Evolutionary conservation across 2,888 invertebrate genomes (phyloP).

Genomic region (Limnephilus lunatus): DNA sequence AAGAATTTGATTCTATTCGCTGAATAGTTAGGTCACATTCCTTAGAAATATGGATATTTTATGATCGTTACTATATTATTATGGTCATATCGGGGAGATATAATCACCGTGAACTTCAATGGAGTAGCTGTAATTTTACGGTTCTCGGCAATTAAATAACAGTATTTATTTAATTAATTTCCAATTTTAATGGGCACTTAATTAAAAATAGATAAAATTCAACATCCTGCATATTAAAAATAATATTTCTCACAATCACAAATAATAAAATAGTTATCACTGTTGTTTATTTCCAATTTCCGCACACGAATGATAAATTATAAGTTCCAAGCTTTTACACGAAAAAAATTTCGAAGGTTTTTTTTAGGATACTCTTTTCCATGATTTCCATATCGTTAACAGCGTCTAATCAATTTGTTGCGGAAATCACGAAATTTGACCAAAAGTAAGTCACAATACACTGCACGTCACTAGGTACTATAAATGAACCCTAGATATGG

Average conservation of each 20-base stretch:
- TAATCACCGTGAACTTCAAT: neutral
- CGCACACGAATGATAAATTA: neutral
- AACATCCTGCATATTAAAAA: neutral
- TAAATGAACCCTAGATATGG: neutral
- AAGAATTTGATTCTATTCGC: conserved; percentile 42
- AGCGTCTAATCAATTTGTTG: too few species aligned
- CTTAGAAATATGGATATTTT: neutral
- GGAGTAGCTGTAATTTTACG: neutral
- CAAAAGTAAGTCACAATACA: neutral
- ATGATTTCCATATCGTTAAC: too few species aligned
- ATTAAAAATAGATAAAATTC: neutral
- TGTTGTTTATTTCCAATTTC: too few species aligned
- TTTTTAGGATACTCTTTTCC: too few species aligned
- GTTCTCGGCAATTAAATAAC: neutral
- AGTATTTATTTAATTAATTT: neutral
- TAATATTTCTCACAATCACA: neutral
- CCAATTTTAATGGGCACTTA: neutral
- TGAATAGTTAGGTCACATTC: conserved; percentile 54
- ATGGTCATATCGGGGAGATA: neutral
- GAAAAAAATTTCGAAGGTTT: neutral
- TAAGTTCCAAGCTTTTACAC: neutral
- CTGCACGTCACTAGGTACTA: neutral
- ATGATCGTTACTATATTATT: neutral
- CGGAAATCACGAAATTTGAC: neutral
- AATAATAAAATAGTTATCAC: too few species aligned